These are phyloP conservation scores for Spondyliosoma cantharus DNA, from an alignment of 2,797 vertebrate species.

Conservation along the genomic window DNA sequence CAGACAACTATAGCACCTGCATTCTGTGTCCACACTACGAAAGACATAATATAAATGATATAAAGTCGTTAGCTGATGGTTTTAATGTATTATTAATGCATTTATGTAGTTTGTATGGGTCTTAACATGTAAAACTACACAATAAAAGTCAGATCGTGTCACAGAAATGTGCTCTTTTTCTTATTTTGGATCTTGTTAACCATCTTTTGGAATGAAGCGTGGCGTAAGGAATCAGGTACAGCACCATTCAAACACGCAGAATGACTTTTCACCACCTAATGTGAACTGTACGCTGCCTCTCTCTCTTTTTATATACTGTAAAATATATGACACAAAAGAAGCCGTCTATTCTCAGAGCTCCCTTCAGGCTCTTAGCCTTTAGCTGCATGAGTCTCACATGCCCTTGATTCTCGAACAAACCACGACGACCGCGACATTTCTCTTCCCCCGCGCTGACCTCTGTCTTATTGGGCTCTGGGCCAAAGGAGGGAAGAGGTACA, in stretches of 20 bases:
- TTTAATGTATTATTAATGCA: too few relatives aligned
- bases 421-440: not conserved
- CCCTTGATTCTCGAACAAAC: constrained; percentile 13
- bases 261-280: not conserved
- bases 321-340: constrained; percentile 6
- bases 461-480: constrained; percentile 55
- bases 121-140: not conserved
- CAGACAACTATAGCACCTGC: not conserved
- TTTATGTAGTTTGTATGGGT: too few relatives aligned
- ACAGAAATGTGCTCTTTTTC: not conserved
- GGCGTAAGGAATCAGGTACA: not conserved
- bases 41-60: not conserved
- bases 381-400: constrained; percentile 38
- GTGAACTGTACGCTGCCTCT: not conserved
- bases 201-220: not conserved
- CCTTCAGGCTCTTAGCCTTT: not conserved
- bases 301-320: not conserved
- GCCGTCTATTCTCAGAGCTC: constrained; percentile 46
- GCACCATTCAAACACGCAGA: not conserved
- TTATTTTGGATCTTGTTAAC: not conserved
- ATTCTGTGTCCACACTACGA: not conserved
- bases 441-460: constrained; percentile 59
- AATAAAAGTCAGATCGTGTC: not conserved
- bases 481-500: not conserved
- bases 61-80: not conserved